Evolutionary conservation across 1,140 invertebrate genomes (phyloP).

Genomic region (Scylla paramamosain): DNA sequence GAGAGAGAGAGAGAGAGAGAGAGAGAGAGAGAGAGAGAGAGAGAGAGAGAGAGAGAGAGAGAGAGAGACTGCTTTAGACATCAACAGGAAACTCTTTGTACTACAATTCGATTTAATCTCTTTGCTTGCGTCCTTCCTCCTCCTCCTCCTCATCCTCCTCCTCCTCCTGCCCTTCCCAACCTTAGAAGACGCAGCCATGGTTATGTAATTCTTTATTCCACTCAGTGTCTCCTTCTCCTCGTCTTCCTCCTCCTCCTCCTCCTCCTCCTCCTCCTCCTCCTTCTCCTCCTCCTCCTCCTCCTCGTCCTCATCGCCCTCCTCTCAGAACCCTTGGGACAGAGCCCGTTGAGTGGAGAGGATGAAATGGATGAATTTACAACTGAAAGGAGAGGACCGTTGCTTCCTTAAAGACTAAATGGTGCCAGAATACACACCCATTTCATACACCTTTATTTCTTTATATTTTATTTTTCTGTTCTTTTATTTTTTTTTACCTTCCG

Average conservation of each 20-base stretch:
- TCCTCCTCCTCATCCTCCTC: background rate
- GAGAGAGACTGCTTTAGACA: too few species aligned
- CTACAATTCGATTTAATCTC: background rate
- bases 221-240: too few species aligned
- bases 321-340: background rate
- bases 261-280: background rate
- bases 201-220: conserved; percentile 3
- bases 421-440: background rate
- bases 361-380: background rate
- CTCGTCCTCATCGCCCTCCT: background rate
- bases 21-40: too few species aligned
- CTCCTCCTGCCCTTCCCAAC: background rate
- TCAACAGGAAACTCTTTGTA: background rate
- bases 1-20: too few species aligned
- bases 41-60: too few species aligned
- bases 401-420: background rate
- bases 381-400: background rate
- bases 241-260: background rate
- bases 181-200: background rate
- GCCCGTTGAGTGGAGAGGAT: background rate
- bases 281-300: background rate
- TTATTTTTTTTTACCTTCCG: too few species aligned
- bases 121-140: background rate
- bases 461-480: too few species aligned
- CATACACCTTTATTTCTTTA: too few species aligned